These are phyloP conservation scores for Sphenodon punctatus DNA, from an alignment of 2,797 vertebrate genomes.

Conservation along the genomic window DNA sequence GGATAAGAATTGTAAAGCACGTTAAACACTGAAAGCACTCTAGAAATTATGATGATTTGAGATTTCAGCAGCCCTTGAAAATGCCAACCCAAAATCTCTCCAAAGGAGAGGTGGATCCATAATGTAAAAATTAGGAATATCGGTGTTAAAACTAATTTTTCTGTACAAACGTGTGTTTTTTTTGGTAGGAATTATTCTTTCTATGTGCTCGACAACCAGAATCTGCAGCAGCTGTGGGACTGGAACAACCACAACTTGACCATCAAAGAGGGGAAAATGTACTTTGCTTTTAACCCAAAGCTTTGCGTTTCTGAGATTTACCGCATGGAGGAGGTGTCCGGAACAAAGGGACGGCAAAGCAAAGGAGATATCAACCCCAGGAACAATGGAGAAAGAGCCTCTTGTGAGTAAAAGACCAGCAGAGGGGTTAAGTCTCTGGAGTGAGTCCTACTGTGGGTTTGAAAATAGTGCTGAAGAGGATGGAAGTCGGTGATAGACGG, in stretches of 20 bases:
- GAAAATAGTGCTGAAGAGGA: too few relatives aligned
- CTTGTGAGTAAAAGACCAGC: slow-evolving; percentile 83
- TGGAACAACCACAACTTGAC: slow-evolving; percentile 96
- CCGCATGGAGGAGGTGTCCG: slow-evolving; percentile 91
- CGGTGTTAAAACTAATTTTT: background rate
- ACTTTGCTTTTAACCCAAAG: slow-evolving; percentile 94
- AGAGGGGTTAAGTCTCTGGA: background rate
- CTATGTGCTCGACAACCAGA: slow-evolving; percentile 93
- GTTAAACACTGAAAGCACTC: too few relatives aligned
- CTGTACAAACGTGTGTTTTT: slow-evolving; percentile 17
- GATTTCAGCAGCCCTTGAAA: too few relatives aligned
- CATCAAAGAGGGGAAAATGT: slow-evolving; percentile 89
- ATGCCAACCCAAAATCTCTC: too few relatives aligned
- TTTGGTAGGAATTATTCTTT: slow-evolving; percentile 89
- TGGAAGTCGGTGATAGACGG: too few relatives aligned
- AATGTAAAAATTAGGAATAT: too few relatives aligned
- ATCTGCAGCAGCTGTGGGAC: slow-evolving; percentile 95
- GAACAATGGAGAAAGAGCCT: slow-evolving; percentile 95
- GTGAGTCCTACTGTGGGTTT: too few relatives aligned
- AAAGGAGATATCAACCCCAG: slow-evolving; percentile 88
- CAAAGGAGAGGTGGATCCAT: too few relatives aligned
- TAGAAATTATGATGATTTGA: too few relatives aligned
- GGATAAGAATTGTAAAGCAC: too few relatives aligned
- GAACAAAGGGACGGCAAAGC: slow-evolving; percentile 82
- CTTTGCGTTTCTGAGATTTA: slow-evolving; percentile 95